Base-by-base conservation (phyloP, 2,888 invertebrate genomes). In the Cristatella mucedo region DNA sequence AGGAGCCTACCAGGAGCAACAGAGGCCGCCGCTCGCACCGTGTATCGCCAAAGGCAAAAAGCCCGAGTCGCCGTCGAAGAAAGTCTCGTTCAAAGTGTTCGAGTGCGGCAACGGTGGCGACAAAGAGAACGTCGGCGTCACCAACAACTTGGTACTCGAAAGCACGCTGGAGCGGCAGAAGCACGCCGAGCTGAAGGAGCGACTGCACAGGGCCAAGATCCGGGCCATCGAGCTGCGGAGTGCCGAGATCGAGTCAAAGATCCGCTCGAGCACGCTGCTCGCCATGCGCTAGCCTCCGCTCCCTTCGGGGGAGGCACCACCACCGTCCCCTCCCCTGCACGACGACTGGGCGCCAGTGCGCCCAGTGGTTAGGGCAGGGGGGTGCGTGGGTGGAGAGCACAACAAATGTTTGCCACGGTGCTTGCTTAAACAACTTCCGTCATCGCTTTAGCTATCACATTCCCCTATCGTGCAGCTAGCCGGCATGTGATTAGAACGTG, bases 21-120 rank as follows among this genome's bases (percentile, higher is more conserved):
- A n/a, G n/a, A n/a, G n/a, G n/a, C n/a, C n/a, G n/a, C n/a, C n/a
- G n/a, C n/a, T n/a, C n/a, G n/a, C 36, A 16, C 34, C 57, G 4
- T 56, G 55, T 44, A 39, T 57, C 11, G 49, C 52, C 4, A 52
- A 51, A 42, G 50, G 46, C 13, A 50, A 46, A n/a, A 49, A 47
- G 31, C 54, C 52, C 15, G 55, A 56, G 16, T 51, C 56, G 22
- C 56, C 55, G 11, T 57, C 57, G 45, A 58, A 57, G 42, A 52
- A 53, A 40, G 58, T 58, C 7, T 51, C 55, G 5, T 58, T 58
- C 44, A 53, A 56, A 30, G 16, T 15, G 13, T n/a, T n/a, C n/a
- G n/a, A n/a, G n/a, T n/a, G n/a, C n/a, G 50, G 53, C 48, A 52
- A 53, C 31, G 54, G 55, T 32, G 54, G 59, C 33, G 54, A 57